Base-by-base conservation (phyloP, 1,140 invertebrate genomes). In the Drosophila hydei region DNA sequence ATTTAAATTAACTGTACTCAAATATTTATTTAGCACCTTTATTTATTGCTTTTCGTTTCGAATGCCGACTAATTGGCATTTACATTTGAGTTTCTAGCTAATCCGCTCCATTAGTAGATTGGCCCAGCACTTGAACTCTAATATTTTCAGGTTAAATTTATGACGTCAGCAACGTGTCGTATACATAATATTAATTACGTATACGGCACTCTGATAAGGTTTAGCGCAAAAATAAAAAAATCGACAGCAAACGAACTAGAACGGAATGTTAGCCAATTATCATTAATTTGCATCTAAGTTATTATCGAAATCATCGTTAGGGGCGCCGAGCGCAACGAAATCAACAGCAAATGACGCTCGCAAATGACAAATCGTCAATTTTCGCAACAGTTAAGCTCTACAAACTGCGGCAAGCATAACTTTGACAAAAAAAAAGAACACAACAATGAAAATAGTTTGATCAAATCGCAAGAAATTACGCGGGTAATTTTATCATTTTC, bases 251-350 rank as follows among this genome's bases (percentile, higher is more conserved):
- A 9, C 40, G 25, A 56, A 56, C 40, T 38, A 55, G 55, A 64
- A 36, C 38, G 68, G 43, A 68, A 56, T 70, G 62, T 50, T 43
- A 6, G 50, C 33, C 80, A 88, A 88, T 87, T 87, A 87, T 88
- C 78, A 72, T 83, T 75, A 88, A 88, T 88, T 88, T 88, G 61
- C 78, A 83, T 70, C 77, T 63, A 64, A 76, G 72, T 76, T 76
- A 87, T 87, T 87, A 88, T 75, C 75, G 74, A 78, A 88, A 78
- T 87, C 75, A 88, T 87, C 78, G 74, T 69, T 64, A 68, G 50
- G 50, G 43, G 50, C 50, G 14, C 42, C 4, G 12, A 58, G 38
- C 47, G 52, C 51, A 63, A 43, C 16, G 12, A 45, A 36, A 64
- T 47, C 36, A 33, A 58, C 36, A 52, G 38, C 43, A 38, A 60